These are phyloP conservation scores for Sebastolobus alascanus DNA, from an alignment of 2,797 vertebrate species.

Conservation along the genomic window DNA sequence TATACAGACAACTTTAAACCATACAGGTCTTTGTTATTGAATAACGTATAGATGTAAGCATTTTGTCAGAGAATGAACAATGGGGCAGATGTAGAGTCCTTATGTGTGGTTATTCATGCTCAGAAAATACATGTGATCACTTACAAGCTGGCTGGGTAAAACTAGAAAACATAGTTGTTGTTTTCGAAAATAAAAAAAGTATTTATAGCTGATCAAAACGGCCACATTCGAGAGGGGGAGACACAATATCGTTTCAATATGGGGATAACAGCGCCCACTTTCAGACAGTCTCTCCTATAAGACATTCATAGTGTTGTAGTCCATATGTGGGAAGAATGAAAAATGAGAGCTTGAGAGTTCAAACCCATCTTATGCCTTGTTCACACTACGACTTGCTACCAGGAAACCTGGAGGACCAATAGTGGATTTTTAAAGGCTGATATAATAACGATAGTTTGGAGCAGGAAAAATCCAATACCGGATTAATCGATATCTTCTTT, in stretches of 20 bases:
- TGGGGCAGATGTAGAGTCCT: background rate
- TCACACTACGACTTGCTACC: no score
- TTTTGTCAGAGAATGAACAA: background rate
- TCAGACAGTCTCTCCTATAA: background rate
- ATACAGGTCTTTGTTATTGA: background rate
- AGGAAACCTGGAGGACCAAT: background rate
- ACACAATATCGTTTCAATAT: background rate
- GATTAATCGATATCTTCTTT: no score
- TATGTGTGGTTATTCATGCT: background rate
- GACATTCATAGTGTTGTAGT: background rate
- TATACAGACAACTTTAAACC: background rate
- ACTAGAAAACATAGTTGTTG: no score
- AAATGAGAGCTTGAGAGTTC: background rate
- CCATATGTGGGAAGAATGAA: background rate
- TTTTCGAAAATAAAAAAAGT: no score
- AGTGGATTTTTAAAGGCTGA: no score
- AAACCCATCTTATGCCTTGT: no score
- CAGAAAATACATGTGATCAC: background rate
- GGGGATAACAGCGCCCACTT: background rate
- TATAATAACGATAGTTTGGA: no score
- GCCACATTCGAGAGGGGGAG: background rate
- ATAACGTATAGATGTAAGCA: background rate
- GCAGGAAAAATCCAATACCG: no score
- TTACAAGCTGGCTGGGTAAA: background rate
- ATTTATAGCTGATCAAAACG: background rate